Evolutionary conservation across 1,140 invertebrate species (phyloP).

Genomic region (Nasonia vitripennis): DNA sequence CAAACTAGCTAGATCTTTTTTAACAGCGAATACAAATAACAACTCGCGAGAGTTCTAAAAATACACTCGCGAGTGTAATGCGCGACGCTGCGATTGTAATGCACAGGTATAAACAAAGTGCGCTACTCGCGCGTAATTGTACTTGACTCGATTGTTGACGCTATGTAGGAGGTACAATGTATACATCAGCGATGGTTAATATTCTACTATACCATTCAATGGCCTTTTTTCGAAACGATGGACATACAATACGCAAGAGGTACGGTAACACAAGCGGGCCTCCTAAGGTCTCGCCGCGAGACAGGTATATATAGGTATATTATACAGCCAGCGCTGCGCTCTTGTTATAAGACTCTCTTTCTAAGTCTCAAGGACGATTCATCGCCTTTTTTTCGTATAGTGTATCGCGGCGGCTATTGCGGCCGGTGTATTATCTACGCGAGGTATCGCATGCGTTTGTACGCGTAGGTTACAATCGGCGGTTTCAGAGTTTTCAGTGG

Average conservation of each 20-base stretch:
- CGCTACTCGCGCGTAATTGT: too few species aligned
- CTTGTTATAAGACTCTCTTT: not conserved
- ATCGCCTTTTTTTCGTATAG: not conserved
- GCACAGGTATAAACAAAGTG: too few species aligned
- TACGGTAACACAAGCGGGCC: conserved; percentile 14
- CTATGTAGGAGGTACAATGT: too few species aligned
- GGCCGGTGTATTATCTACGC: not conserved
- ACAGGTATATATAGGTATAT: not conserved
- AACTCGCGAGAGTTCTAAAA: too few species aligned
- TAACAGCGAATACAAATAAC: too few species aligned
- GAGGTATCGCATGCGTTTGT: not conserved
- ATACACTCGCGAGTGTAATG: too few species aligned
- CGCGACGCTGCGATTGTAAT: too few species aligned
- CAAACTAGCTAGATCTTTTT: too few species aligned
- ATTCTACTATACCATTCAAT: not conserved
- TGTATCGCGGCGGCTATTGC: not conserved
- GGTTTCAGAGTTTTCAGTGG: too few species aligned
- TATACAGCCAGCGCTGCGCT: not conserved
- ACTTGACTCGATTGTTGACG: too few species aligned
- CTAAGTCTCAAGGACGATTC: conserved; percentile 29
- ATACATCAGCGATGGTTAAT: not conserved
- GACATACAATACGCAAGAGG: conserved; percentile 12
- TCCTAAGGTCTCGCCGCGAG: conserved; percentile 28
- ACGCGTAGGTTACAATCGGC: too few species aligned
- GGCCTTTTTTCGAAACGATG: not conserved